Base-by-base conservation (phyloP, 2,888 invertebrate genomes). In the Hemithea aestivaria region DNA sequence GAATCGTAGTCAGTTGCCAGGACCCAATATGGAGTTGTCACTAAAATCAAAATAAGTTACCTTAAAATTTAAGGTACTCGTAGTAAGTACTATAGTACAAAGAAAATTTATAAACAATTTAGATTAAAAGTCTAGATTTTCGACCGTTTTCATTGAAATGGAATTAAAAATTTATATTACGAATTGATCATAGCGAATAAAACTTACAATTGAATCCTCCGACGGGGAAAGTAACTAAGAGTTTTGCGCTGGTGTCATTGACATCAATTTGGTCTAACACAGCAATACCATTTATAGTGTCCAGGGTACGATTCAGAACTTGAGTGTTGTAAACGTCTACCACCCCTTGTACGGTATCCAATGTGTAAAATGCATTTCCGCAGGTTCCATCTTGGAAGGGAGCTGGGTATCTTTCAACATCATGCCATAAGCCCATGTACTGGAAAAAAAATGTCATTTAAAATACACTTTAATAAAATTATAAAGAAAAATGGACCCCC, bases 1-100 rank as follows among this genome's bases (percentile, higher is more conserved):
- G 75, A 76, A 0, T 68, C 67, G 59, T 92, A 92, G 61, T 93
- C 92, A 0, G 92, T 92, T 16, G 83, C 89, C 7, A 92, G 56
- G 1, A 93, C 74, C 91, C 91, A 91, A 57, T 92, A 91, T 0
- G 68, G 47, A 0, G 47, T 47, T 0, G 62, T 52, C 1, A 51
- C 77, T 80, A 56, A 31, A 73, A 72, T 20, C 6, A 35, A 35
- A 44, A 42, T 41, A 30, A n/a, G 9, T 21, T n/a, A 12, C 8
- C 22, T 27, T 9, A n/a, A 2, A n/a, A n/a, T n/a, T n/a, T n/a
- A n/a, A n/a, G n/a, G n/a, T n/a, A n/a, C n/a, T n/a, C n/a, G n/a
- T n/a, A n/a, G n/a, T n/a, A n/a, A n/a, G n/a, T n/a, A n/a, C n/a
- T n/a, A n/a, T n/a, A n/a, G n/a, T n/a, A n/a, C n/a, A n/a, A n/a